Evolutionary conservation across 2,113 vertebrate species (phyloP).

Genomic region (Pituophis catenifer): DNA sequence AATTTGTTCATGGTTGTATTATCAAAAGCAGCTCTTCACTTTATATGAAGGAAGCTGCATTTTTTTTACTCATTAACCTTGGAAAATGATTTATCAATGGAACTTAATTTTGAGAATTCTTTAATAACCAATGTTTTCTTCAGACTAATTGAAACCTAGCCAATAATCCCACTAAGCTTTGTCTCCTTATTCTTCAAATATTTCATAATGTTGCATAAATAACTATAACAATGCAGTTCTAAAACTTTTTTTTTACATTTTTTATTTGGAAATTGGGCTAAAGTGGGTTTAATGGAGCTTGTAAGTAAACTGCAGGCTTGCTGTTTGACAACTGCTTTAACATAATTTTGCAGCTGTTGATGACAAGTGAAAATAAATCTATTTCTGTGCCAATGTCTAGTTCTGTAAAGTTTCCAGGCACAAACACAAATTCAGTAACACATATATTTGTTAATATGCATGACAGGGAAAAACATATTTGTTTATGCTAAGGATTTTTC

Average conservation of each 20-base stretch:
- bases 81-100: not conserved
- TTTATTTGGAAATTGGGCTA: constrained; percentile 26
- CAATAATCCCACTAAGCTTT: constrained; percentile 53
- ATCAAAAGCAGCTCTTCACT: not conserved
- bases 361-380: constrained; percentile 40
- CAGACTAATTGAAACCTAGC: constrained; percentile 59
- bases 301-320: constrained; percentile 57
- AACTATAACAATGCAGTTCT: constrained; percentile 19
- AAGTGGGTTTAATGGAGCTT: constrained; percentile 48
- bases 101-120: constrained; percentile 11
- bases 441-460: constrained; percentile 22
- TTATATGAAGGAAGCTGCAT: constrained; percentile 8
- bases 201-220: constrained; percentile 27
- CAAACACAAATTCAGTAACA: constrained; percentile 20
- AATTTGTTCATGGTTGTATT: not conserved
- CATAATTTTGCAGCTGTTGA: constrained; percentile 41
- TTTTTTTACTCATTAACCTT: constrained; percentile 7
- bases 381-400: not conserved
- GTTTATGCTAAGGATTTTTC: not conserved
- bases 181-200: constrained; percentile 27
- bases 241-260: constrained; percentile 18
- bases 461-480: not conserved
- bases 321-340: constrained; percentile 44
- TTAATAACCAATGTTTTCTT: constrained; percentile 49
- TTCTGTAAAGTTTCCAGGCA: constrained; percentile 20